Conservation (phyloP, 2,797 vertebrate genomes). For the Oreochromis grahami region DNA sequence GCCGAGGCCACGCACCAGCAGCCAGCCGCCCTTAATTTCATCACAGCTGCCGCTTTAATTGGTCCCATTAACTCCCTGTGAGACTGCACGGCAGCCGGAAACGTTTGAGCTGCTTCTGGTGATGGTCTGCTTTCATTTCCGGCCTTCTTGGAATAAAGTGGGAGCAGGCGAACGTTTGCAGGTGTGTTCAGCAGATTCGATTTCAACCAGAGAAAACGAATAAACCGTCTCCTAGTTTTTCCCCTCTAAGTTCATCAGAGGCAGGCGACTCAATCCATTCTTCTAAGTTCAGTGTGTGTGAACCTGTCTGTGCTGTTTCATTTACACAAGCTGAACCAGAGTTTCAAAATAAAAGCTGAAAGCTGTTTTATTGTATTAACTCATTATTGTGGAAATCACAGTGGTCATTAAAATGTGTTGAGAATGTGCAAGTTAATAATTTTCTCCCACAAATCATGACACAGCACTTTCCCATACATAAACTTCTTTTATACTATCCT, state of each 20-base stretch:
- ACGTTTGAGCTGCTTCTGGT: neutral
- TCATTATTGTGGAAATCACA: neutral
- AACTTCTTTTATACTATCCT: neutral
- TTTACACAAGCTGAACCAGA: neutral
- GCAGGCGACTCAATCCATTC: neutral
- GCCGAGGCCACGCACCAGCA: neutral
- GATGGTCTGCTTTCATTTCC: neutral
- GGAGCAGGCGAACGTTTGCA: neutral
- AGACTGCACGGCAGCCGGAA: neutral
- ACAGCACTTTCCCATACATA: neutral
- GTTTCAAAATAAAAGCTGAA: neutral
- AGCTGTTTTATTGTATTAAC: neutral
- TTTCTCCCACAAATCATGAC: neutral
- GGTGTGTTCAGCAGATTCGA: neutral
- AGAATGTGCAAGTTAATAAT: rapidly evolving
- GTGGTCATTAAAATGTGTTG: neutral
- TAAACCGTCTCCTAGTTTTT: neutral
- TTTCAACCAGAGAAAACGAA: neutral
- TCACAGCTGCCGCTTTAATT: neutral
- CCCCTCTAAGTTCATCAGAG: neutral
- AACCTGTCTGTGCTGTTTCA: neutral
- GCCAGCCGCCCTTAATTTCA: neutral
- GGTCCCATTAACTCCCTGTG: neutral
- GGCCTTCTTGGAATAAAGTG: rapidly evolving
- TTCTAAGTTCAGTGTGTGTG: neutral